Evolutionary conservation across 2,113 vertebrate species (phyloP), one percentile per base, ranked within the genome.

Genomic region (Rhinolophus ferrumequinum): DNA sequence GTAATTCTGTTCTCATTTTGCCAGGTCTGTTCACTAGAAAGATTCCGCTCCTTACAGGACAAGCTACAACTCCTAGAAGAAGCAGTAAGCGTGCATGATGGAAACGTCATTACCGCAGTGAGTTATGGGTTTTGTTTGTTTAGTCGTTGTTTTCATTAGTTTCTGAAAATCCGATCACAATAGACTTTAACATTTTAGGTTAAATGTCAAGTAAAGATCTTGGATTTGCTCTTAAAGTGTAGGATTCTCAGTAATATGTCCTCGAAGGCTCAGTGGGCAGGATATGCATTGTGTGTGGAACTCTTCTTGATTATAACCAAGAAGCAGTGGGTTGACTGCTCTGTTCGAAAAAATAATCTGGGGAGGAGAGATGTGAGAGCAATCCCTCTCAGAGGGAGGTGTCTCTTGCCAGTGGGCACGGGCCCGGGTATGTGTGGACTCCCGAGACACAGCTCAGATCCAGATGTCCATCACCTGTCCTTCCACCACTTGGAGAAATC

Each of bases 41-140:
- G 99, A 93, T 99, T 99, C 93, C 99, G 99, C 24, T 99, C 99
- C 75, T 98, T 99, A 60, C 99, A 99, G 97, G 99, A 99, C 91
- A 99, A 99, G 96, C 96, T 99, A 87, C 95, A 99, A 38, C 99
- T 99, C 30, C 97, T 99, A 79, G 99, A 99, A 92, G 98, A 99
- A 93, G 99, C 99, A 28, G 99, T 99, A 11, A 93, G 85, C n/a
- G 98, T 98, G 21, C 98, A 99, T 1, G 99, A 99, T 88, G 99
- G 99, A 33, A 99, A 99, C 30, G 99, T 99, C 98, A 99, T 99
- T 98, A 99, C 99, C 47, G 99, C 99, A 10, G 99, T 99, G 96
- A 98, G 99, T 98, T 64, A n/a, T 33, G 18, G 33, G 3, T 30
- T 81, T 77, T 44, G 26, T 75, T 73, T 97, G 0, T 67, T 90